Percentiles rank a stretch among this genome's conserved stretches.
Conservation (phyloP, 2,888 invertebrate genomes). For the Nomada lathburiana region DNA sequence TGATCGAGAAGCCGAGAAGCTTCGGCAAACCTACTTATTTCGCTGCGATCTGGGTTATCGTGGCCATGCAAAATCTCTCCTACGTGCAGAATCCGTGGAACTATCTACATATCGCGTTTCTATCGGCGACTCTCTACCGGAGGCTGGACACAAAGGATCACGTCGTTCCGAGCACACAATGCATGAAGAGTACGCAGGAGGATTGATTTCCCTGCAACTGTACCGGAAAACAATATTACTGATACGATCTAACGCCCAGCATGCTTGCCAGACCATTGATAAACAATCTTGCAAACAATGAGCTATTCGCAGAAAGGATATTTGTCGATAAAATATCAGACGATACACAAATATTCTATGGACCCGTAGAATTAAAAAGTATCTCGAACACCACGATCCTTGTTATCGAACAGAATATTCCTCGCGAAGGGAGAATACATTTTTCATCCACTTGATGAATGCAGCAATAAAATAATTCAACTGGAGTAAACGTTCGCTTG, state of each 20-base stretch:
- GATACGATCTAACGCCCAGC: not conserved
- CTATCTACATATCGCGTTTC: constrained; percentile 7
- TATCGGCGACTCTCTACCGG: not conserved
- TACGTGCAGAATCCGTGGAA: constrained; percentile 39
- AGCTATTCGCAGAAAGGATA: too few species aligned
- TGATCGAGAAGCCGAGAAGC: constrained; percentile 34
- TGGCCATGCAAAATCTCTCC: constrained; percentile 50
- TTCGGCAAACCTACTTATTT: constrained; percentile 50
- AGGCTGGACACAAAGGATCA: constrained; percentile 30
- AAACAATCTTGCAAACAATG: not conserved
- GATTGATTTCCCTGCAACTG: not conserved
- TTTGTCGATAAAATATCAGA: too few species aligned
- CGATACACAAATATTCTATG: too few species aligned
- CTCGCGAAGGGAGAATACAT: not conserved
- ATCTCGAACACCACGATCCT: not conserved
- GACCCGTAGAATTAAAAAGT: too few species aligned
- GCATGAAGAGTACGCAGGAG: not conserved
- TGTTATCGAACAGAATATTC: not conserved
- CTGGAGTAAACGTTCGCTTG: too few species aligned
- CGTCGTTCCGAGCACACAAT: not conserved
- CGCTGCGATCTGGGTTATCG: constrained; percentile 40
- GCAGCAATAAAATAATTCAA: too few species aligned
- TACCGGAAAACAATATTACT: not conserved
- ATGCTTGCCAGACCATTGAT: not conserved
- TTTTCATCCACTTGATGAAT: too few species aligned